Base-by-base conservation (phyloP, 2,797 vertebrate genomes). In the Pseudochirops cupreus region DNA sequence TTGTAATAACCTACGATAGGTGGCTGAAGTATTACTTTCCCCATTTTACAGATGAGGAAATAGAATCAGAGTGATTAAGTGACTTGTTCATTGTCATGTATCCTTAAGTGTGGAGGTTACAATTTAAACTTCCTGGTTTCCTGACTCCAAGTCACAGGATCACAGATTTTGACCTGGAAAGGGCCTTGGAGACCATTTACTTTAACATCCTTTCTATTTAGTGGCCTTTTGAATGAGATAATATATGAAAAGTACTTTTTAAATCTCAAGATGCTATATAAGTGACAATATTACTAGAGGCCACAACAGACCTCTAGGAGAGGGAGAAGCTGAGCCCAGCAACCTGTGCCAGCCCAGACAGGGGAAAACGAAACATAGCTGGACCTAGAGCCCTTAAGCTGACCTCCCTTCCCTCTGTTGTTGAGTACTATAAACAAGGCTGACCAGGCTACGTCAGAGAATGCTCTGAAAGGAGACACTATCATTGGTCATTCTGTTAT, bases 291-390 rank as follows among this genome's bases (percentile, higher is more conserved):
- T 87, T 46, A 26, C 9, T 46, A 87, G 74, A 50, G 74, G 21
- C 74, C 55, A 59, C 55, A 90, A 93, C 9, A 57, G 59, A 14
- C 89, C 74, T 95, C 89, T 28, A 6, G 31, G 52, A 59, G 74
- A 94, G 24, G 82, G 94, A 74, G 52, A 96, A 54, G 54, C 33
- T 39, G 94, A 91, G 91, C 11, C 59, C 46, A 92, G 74, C 11
- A 18, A 26, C 82, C 39, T 3, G 13, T 94, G 94, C 91, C 93
- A 91, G 91, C 57, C 11, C 13, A 58, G 33, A 3, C 29, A 1
- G 5, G 24, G 67, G 31, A 26, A 82, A 87, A 87, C 39, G 50
- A 87, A 87, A 87, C 74, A 24, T 26, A 46, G 21, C 24, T 26
- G 74, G 39, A 87, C 74, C 21, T 26, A 87, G 39, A 87, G 74